A percentile compares a stretch with the other conserved stretches of the same genome.
These are phyloP conservation scores for Amphimedon queenslandica DNA, from an alignment of 37 sponge, comb jelly and placozoan species.

Conservation along the genomic window DNA sequence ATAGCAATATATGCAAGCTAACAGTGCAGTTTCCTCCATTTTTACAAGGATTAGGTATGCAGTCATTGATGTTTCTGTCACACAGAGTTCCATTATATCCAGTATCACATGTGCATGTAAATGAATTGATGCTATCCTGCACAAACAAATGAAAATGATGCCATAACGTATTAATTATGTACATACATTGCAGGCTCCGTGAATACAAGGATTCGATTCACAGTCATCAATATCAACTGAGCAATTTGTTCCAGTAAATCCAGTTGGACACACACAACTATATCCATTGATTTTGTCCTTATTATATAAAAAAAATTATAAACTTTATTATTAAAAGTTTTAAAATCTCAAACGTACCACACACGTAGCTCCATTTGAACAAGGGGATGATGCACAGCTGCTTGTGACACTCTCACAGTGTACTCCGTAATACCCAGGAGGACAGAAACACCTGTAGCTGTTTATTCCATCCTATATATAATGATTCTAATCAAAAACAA, in stretches of 20 bases:
- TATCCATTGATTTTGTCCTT: conserved; percentile 4
- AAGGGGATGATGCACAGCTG: conserved; percentile 42
- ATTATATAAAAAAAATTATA: no score
- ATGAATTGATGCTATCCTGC: neutral
- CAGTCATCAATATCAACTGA: neutral
- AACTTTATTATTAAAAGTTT: no score
- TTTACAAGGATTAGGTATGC: conserved; percentile 6
- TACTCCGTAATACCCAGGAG: conserved; percentile 31
- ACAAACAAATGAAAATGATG: neutral
- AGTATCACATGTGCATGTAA: neutral
- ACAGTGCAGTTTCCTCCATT: conserved; percentile 21
- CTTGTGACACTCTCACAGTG: conserved; percentile 32
- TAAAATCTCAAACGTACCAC: no score
- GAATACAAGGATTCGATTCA: neutral
- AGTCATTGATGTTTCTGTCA: conserved; percentile 8
- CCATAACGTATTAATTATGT: neutral
- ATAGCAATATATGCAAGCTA: neutral
- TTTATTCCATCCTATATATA: conserved; percentile 6
- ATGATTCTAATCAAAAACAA: neutral
- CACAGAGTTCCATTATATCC: conserved; percentile 7
- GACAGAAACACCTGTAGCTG: conserved; percentile 28
- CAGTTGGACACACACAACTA: neutral
- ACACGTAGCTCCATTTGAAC: conserved; percentile 44
- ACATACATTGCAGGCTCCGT: neutral
- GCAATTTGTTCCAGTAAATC: neutral